phyloP scores from a whole-genome alignment of 2,797 vertebrate genomes.

The Rallus crepitans region DNA sequence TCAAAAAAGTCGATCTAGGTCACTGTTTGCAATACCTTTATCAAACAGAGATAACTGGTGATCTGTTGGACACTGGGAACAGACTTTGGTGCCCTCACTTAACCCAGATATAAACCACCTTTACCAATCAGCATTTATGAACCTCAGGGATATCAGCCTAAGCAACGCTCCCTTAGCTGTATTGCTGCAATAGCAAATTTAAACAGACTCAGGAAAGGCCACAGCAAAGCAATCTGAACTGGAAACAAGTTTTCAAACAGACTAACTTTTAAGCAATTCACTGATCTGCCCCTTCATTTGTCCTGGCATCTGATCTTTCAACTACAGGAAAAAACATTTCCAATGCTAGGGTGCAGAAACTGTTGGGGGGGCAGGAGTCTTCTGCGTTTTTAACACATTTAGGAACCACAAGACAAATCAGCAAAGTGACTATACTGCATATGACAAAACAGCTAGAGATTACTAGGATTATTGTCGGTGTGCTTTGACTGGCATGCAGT shows the following conservation, averaged over 20 bases:
- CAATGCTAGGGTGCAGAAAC: background rate
- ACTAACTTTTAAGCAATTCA: background rate
- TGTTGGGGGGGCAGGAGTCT: background rate
- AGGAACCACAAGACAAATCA: background rate
- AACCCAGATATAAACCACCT: background rate
- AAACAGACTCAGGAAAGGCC: background rate
- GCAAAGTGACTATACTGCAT: background rate
- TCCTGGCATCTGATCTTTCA: background rate
- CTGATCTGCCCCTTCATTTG: background rate
- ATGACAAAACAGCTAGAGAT: background rate
- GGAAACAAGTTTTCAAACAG: background rate
- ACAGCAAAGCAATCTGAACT: background rate
- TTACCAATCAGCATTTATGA: background rate
- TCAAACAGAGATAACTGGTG: background rate
- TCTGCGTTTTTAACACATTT: background rate
- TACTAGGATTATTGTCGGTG: background rate
- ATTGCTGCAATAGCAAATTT: background rate
- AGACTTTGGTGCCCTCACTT: background rate
- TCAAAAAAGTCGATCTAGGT: background rate
- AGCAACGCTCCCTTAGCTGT: background rate
- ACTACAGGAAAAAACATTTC: background rate
- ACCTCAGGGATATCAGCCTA: background rate
- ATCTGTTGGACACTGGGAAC: background rate
- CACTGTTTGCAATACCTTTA: background rate
- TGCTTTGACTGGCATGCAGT: background rate